Evolutionary conservation across 2,888 invertebrate genomes (phyloP), one percentile per base, ranked within the genome.

Genomic region (Pycnomerus fuliginosus): DNA sequence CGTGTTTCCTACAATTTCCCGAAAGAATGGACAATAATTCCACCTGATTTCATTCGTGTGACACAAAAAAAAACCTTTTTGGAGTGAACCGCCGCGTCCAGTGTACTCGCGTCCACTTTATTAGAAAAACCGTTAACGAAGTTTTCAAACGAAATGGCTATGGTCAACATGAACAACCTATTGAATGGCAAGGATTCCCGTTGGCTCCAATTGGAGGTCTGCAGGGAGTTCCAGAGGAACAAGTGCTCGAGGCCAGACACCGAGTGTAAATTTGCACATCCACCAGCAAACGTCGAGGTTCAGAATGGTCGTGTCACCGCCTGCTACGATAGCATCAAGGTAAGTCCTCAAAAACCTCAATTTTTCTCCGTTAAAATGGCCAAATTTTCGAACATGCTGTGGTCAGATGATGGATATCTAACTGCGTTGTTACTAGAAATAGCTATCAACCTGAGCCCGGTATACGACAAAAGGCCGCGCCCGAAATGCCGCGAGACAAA

Each of bases 301-400:
- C 98, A 98, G 82, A 99, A 98, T 78, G 99, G 99, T 74, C 85
- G 97, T 71, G 99, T 99, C 71, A 98, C 97, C 68, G 99, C 99
- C 68, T 99, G 99, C 83, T 99, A 98, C 85, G 99, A 99, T 82
- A 97, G 96, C 80, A 98, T 99, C 79, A 99, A 99, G 96, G 99
- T 99, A 79, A 82, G 43, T n/a, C n/a, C n/a, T n/a, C n/a, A n/a
- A n/a, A n/a, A n/a, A n/a, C n/a, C n/a, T n/a, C n/a, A n/a, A n/a
- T n/a, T n/a, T n/a, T n/a, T n/a, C n/a, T n/a, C n/a, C n/a, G n/a
- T n/a, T n/a, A n/a, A n/a, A n/a, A n/a, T n/a, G n/a, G n/a, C n/a
- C n/a, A n/a, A n/a, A n/a, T 23, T 20, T 20, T 23, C n/a, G 11
- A 23, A 23, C 2, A 23, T 2, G 2, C 4, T 23, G 23, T n/a